Conservation (phyloP, 2,113 vertebrate species). For the Copsychus sechellarum region DNA sequence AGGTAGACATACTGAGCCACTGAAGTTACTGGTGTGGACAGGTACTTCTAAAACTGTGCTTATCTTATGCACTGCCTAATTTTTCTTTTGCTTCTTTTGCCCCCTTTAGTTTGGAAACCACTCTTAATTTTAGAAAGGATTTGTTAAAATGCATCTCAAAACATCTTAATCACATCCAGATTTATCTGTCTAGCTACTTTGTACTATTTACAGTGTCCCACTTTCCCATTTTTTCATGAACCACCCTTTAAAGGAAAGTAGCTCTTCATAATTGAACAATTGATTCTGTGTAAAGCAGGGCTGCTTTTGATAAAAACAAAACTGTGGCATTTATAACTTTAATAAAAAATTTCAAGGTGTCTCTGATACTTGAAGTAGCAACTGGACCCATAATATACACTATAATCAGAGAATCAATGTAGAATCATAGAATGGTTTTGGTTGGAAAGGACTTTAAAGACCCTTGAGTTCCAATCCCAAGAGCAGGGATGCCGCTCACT, state of each 20-base stretch:
- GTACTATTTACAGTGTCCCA: not conserved
- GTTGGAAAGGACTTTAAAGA: not conserved
- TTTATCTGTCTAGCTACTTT: not conserved
- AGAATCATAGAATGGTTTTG: not conserved
- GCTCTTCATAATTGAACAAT: not conserved
- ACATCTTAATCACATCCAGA: not conserved
- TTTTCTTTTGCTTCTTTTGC: not conserved
- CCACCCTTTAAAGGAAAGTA: not conserved
- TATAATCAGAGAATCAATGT: not conserved
- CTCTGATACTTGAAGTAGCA: not conserved
- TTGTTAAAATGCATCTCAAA: not conserved
- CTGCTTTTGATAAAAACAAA: not conserved
- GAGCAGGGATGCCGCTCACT: not conserved
- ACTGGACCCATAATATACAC: rapidly evolving
- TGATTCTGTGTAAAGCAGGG: not conserved
- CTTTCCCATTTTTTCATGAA: not conserved
- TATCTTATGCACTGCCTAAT: not conserved
- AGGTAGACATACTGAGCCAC: not conserved
- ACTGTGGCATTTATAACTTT: not conserved
- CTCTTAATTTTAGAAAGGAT: not conserved
- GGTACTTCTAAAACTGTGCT: not conserved
- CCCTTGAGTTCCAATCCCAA: not conserved
- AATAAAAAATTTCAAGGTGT: not conserved
- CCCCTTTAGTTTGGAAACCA: not conserved
- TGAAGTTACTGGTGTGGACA: not conserved